Evolutionary conservation across 1,140 invertebrate species (phyloP).

Genomic region (Hormaphis cornu): DNA sequence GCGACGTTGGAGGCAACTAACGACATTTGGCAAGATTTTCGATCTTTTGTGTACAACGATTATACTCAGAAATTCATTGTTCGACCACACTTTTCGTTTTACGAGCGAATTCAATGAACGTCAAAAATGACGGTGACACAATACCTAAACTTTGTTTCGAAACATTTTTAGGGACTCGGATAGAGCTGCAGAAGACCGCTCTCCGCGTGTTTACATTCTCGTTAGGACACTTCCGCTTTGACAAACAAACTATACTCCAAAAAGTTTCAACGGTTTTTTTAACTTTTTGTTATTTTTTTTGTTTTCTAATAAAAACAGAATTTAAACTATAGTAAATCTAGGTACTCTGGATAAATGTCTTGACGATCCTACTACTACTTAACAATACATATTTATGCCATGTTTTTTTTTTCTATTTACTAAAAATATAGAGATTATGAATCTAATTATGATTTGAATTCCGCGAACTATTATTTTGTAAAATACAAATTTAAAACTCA

Average conservation of each 20-base stretch:
- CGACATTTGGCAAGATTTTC: slow-evolving; percentile 31
- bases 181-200: not conserved
- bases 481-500: too few species aligned
- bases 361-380: too few species aligned
- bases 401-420: too few species aligned
- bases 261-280: not conserved
- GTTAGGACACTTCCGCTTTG: not conserved
- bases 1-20: slow-evolving; percentile 8
- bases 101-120: slow-evolving; percentile 13
- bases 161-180: slow-evolving; percentile 18
- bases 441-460: too few species aligned
- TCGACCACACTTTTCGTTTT: slow-evolving; percentile 16
- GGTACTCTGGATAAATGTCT: too few species aligned
- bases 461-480: too few species aligned
- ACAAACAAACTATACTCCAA: not conserved
- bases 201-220: not conserved
- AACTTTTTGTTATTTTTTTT: too few species aligned
- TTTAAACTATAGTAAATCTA: too few species aligned
- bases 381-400: too few species aligned
- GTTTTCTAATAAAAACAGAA: too few species aligned
- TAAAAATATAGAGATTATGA: too few species aligned
- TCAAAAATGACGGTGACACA: slow-evolving; percentile 5
- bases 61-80: slow-evolving; percentile 17
- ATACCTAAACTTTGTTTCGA: slow-evolving; percentile 1
- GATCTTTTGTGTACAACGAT: slow-evolving; percentile 27